These are phyloP conservation scores for Silurus meridionalis DNA, from an alignment of 2,113 vertebrate species.

Conservation along the genomic window DNA sequence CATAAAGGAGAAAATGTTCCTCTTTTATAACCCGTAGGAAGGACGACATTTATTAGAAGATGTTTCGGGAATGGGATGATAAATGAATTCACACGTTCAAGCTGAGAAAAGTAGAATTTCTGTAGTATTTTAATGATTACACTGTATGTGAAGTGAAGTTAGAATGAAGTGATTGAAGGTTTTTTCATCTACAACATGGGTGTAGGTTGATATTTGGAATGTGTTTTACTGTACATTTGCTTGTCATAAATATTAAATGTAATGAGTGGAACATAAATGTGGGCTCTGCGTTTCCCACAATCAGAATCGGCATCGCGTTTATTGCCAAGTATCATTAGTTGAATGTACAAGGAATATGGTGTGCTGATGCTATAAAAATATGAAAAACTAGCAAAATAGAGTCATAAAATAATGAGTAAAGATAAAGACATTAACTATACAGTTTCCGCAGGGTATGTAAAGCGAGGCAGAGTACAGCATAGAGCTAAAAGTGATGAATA, in stretches of 20 bases:
- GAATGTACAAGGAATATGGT: no score
- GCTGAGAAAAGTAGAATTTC: background rate
- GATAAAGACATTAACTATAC: no score
- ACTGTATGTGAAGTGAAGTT: no score
- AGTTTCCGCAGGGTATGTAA: no score
- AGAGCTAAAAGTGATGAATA: background rate
- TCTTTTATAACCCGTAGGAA: background rate
- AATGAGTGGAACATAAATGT: background rate
- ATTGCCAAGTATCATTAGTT: no score
- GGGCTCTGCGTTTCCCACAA: no score
- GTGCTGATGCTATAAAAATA: no score
- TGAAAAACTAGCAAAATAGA: no score
- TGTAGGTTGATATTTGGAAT: background rate
- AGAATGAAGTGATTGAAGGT: background rate
- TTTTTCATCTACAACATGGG: background rate
- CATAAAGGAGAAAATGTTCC: background rate
- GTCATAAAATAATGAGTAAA: no score
- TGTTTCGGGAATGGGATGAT: background rate
- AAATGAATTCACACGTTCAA: background rate
- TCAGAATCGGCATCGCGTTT: no score
- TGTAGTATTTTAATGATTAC: background rate
- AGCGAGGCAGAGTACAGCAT: no score
- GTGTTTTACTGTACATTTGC: background rate
- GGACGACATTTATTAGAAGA: no score
- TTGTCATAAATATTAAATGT: background rate